phyloP scores from a whole-genome alignment of 2,113 vertebrate species.

The Periophthalmus modestus region DNA sequence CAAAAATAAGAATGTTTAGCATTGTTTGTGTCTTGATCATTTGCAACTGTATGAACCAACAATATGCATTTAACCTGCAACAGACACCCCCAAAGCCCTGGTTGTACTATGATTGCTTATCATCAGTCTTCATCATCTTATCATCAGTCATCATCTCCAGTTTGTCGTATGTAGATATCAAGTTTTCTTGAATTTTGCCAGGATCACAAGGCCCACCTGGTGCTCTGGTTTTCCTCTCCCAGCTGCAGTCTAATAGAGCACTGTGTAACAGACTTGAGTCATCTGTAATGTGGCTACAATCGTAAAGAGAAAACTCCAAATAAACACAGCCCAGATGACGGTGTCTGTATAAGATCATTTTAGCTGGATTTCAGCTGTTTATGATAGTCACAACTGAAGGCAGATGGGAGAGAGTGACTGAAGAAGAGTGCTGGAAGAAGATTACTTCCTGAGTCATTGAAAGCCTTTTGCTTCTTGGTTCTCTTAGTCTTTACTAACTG shows the following conservation, averaged over 20 bases:
- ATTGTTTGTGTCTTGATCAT: background rate
- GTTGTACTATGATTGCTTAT: background rate
- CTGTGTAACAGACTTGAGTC: conserved; percentile 34
- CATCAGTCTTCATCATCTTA: too few species aligned
- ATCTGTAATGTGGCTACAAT: conserved; percentile 45
- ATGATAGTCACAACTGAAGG: conserved; percentile 3
- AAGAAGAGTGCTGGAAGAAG: conserved; percentile 28
- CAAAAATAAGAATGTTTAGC: background rate
- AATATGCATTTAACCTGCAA: background rate
- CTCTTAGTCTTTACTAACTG: conserved; percentile 8
- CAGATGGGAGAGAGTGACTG: conserved; percentile 19
- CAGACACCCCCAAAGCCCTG: background rate
- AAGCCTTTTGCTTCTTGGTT: conserved; percentile 24
- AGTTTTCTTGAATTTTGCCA: conserved; percentile 6
- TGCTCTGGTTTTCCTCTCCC: conserved; percentile 43
- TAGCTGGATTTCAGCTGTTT: conserved; percentile 32
- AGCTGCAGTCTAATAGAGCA: conserved; percentile 41
- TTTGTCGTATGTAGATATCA: background rate
- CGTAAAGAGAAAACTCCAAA: conserved; percentile 22
- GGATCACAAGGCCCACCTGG: conserved; percentile 60
- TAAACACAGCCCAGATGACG: conserved; percentile 29
- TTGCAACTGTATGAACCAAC: background rate
- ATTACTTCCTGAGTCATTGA: conserved; percentile 55
- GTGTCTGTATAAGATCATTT: conserved; percentile 27
- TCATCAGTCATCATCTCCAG: too few species aligned